Evolutionary conservation across 2,797 vertebrate species (phyloP), one percentile per base, ranked within the genome.

Genomic region (Enteromius unitaeniatus): DNA sequence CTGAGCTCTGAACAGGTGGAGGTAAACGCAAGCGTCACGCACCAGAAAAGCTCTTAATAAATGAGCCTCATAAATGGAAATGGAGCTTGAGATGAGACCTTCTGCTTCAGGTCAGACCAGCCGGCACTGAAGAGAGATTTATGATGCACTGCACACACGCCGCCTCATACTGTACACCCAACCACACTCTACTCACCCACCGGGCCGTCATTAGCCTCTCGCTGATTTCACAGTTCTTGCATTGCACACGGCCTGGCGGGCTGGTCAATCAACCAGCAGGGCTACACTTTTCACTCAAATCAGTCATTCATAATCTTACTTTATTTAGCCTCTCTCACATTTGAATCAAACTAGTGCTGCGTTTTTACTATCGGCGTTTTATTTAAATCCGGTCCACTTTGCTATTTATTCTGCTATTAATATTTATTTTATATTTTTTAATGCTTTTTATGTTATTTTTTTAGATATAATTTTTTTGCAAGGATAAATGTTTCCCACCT

Each of bases 31-130:
- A 88, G 88, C 82, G 89, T 92, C 28, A 42, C 34, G 19, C 37
- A 88, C 93, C 88, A 91, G 86, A 89, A 90, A 91, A 92, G 90
- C 91, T 91, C 92, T 92, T 92, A 92, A 90, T 89, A 92, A 94
- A 94, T 91, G 92, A 90, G 82, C 83, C 89, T 90, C 7, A 83
- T 85, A 89, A 92, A 91, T 90, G 91, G 79, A 90, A 92, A 91
- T 73, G 42, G 85, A 90, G 90, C 89, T 87, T 86, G 83, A 86
- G 88, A 91, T 88, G 85, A 89, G 91, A 89, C 72, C 86, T 88
- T 78, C 88, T 84, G 76, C 89, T 88, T 86, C 76, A 67, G 91
- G 89, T 88, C 81, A 89, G 88, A 88, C 79, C 74, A 88, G 82
- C 47, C 79, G 87, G 60, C 79, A 87, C 77, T 70, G 84, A 75